Base-by-base conservation (phyloP, 2,888 invertebrate genomes). In the Cheilosia urbana region DNA sequence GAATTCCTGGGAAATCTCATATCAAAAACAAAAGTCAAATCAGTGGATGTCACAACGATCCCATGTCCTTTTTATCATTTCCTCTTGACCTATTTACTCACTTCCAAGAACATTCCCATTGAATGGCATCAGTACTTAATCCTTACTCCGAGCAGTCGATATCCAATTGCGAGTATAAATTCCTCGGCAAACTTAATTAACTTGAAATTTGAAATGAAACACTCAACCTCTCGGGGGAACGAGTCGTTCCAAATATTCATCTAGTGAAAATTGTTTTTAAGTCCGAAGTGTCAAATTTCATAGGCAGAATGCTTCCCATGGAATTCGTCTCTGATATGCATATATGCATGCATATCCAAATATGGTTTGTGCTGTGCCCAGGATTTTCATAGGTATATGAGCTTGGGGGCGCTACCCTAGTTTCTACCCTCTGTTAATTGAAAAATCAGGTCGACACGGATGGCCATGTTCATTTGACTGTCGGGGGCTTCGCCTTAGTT, bases 391-490 rank as follows among this genome's bases (percentile, higher is more conserved):
- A 17, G 27, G 27, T 45, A 17, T 45, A 45, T 17, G 17, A 17
- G 17, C 7, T 3, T 42, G n/a, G 51, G 1, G 40, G 7, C 51
- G 21, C 15, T 21, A 4, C 17, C 4, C 4, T 11, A n/a, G 2
- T 62, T 15, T 30, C 21, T 15, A 15, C 47, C 2, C 27, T 27
- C 21, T 5, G 34, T 57, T 69, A 34, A 47, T 66, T 49, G 15
- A 34, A 60, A 63, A 77, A 51, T 34, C 60, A 55, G 77, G 62
- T 47, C 69, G 62, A 11, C 15, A 51, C n/a, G 3, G 34, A 60
- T 47, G 55, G 45, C 24, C 21, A 13, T 53, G 51, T 62, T 27
- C 53, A 51, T 51, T 60, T 34, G 37, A 17, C 47, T 24, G 37
- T 49, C 47, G n/a, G 6, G 13, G 13, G 27, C 47, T 37, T 34